phyloP scores from a whole-genome alignment of 2,797 vertebrate genomes.

The Leptatherina wallacei region DNA sequence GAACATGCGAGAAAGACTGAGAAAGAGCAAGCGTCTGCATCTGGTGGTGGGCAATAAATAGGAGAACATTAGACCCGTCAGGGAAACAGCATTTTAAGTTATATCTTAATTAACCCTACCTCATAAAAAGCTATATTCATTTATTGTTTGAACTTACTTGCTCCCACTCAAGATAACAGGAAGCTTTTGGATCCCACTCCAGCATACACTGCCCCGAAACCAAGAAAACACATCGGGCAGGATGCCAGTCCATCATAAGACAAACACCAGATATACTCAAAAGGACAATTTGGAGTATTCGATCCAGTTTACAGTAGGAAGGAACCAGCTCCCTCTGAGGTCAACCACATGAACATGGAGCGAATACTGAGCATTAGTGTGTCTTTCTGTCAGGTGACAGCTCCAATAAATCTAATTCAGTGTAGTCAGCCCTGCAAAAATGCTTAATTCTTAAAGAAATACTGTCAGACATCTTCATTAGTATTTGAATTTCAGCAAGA shows the following conservation, averaged over 20 bases:
- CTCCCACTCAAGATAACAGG: neutral
- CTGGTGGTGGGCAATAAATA: neutral
- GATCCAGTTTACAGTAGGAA: slow-evolving; percentile 3
- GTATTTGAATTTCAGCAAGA: neutral
- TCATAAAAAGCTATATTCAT: neutral
- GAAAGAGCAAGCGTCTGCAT: neutral
- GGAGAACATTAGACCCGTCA: neutral
- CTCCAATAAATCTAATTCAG: neutral
- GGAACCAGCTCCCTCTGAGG: slow-evolving; percentile 14
- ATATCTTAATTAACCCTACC: slow-evolving; percentile 1
- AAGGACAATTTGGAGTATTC: slow-evolving; percentile 23
- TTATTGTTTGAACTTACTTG: neutral
- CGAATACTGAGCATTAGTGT: slow-evolving; percentile 10
- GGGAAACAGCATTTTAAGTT: slow-evolving; percentile 7
- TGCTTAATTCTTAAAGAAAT: neutral
- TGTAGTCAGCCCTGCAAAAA: neutral
- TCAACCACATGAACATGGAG: neutral
- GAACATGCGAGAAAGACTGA: slow-evolving; percentile 2
- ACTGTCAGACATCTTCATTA: neutral
- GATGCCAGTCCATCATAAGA: slow-evolving; percentile 36
- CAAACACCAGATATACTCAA: slow-evolving; percentile 18
- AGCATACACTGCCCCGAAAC: slow-evolving; percentile 5
- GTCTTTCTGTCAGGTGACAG: neutral
- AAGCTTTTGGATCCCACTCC: slow-evolving; percentile 16
- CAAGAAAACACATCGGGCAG: slow-evolving; percentile 8